These are phyloP conservation scores for Rhinogobio ventralis DNA, from an alignment of 2,797 vertebrate species.

Conservation along the genomic window DNA sequence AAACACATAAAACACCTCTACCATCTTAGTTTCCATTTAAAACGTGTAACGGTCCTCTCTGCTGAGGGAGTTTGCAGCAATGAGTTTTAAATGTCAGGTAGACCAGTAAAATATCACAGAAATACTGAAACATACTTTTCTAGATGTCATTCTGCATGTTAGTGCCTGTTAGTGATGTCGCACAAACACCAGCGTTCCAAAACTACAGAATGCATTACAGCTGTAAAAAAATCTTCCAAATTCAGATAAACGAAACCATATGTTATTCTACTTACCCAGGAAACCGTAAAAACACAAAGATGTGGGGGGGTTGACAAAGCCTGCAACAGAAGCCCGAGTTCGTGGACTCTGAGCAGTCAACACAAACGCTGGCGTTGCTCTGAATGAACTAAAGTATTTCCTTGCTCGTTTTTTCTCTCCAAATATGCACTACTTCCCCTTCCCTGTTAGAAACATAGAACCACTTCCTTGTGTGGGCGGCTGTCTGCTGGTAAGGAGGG, in stretches of 20 bases:
- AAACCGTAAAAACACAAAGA: slow-evolving; percentile 60
- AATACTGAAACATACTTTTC: not conserved
- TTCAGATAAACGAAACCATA: slow-evolving; percentile 52
- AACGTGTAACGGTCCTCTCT: slow-evolving; percentile 16
- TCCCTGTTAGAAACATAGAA: slow-evolving; percentile 77
- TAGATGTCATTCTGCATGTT: slow-evolving; percentile 20
- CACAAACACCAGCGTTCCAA: slow-evolving; percentile 21
- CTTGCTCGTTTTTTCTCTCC: slow-evolving; percentile 57
- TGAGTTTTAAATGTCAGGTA: not conserved
- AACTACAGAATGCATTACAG: slow-evolving; percentile 3
- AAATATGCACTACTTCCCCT: slow-evolving; percentile 73
- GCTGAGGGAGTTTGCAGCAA: not conserved
- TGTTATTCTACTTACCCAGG: slow-evolving; percentile 76
- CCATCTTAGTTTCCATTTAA: slow-evolving; percentile 23
- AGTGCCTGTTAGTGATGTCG: slow-evolving; percentile 12
- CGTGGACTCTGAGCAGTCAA: slow-evolving; percentile 92
- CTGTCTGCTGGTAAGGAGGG: slow-evolving; percentile 57
- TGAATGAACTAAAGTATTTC: slow-evolving; percentile 63
- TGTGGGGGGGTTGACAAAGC: slow-evolving; percentile 58
- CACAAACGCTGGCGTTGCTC: slow-evolving; percentile 80
- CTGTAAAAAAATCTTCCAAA: slow-evolving; percentile 8
- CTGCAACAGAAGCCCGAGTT: slow-evolving; percentile 72
- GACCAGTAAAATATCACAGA: not conserved
- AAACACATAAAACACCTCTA: slow-evolving; percentile 29
- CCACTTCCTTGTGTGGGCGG: slow-evolving; percentile 84